Evolutionary conservation across 1,140 invertebrate genomes (phyloP).

Genomic region (Drosophila ironensis): DNA sequence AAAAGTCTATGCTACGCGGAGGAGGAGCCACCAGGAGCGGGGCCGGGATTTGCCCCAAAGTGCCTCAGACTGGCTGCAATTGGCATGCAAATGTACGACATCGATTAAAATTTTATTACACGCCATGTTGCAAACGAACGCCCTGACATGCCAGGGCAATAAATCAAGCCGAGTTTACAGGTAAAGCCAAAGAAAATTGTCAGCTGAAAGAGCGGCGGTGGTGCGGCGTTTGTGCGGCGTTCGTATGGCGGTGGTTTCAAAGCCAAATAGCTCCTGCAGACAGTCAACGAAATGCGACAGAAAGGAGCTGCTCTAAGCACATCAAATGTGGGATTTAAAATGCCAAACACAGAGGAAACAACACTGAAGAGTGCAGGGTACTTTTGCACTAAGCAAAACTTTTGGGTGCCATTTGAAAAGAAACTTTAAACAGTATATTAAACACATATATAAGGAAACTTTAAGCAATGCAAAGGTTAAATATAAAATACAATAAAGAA

Average conservation of each 20-base stretch:
- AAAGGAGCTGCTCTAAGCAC: slow-evolving; percentile 62
- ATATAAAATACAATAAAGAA: no score
- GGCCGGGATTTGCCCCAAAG: slow-evolving; percentile 27
- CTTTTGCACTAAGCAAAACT: not conserved
- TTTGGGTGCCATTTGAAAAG: no score
- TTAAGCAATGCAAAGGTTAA: not conserved
- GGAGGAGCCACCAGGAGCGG: not conserved
- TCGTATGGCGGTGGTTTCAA: slow-evolving; percentile 11
- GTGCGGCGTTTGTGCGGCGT: not conserved
- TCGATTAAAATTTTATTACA: slow-evolving; percentile 81
- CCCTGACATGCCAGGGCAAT: slow-evolving; percentile 58
- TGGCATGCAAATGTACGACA: slow-evolving; percentile 80
- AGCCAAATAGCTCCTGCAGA: slow-evolving; percentile 23
- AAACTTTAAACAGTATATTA: no score
- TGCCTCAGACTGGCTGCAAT: slow-evolving; percentile 64
- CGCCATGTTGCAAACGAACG: slow-evolving; percentile 61
- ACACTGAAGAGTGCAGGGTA: slow-evolving; percentile 21
- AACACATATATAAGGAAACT: no score
- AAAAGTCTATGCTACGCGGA: not conserved
- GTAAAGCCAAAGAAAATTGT: slow-evolving; percentile 79
- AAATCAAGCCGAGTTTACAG: slow-evolving; percentile 78
- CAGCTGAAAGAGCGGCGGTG: slow-evolving; percentile 37
- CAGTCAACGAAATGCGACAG: slow-evolving; percentile 31
- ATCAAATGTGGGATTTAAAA: slow-evolving; percentile 79
- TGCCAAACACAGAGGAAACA: slow-evolving; percentile 62